A percentile compares a stretch with the other conserved stretches of the same genome.
phyloP scores from a whole-genome alignment of 2,797 vertebrate species.

The Acropternis orthonyx region DNA sequence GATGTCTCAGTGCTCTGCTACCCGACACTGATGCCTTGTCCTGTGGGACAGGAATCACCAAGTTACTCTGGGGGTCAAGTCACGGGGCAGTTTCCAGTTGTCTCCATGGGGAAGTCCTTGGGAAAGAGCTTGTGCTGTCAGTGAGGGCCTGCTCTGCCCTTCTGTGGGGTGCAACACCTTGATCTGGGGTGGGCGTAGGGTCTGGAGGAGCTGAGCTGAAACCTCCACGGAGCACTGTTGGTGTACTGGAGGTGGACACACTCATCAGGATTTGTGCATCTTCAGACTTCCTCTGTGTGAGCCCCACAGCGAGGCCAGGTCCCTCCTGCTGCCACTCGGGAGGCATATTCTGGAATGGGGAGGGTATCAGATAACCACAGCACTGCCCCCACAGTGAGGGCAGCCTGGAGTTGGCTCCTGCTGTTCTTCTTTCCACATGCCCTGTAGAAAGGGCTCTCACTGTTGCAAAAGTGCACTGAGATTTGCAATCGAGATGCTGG shows the following conservation, averaged over 20 bases:
- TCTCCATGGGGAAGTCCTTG: background rate
- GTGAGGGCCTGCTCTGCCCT: background rate
- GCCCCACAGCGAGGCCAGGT: background rate
- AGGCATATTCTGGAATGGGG: background rate
- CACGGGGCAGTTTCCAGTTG: background rate
- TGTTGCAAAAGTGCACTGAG: background rate
- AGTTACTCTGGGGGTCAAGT: background rate
- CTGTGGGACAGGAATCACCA: background rate
- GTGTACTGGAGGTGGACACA: rapidly evolving
- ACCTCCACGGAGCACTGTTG: background rate
- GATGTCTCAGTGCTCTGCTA: background rate
- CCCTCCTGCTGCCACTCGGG: background rate
- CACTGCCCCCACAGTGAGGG: background rate
- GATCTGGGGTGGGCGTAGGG: background rate
- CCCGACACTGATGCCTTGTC: background rate
- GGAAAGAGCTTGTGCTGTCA: background rate
- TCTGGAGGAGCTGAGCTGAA: background rate
- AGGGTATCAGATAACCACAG: background rate
- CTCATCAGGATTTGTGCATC: background rate
- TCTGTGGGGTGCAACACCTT: rapidly evolving
- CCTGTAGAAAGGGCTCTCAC: slow-evolving; percentile 8
- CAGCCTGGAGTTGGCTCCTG: background rate
- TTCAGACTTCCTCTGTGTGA: background rate
- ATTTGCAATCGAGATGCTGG: slow-evolving; percentile 38
- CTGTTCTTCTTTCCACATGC: background rate